Percentiles rank a stretch among this genome's conserved stretches.
Conservation (phyloP, 2,113 vertebrate species). For the Okapia johnstoni region DNA sequence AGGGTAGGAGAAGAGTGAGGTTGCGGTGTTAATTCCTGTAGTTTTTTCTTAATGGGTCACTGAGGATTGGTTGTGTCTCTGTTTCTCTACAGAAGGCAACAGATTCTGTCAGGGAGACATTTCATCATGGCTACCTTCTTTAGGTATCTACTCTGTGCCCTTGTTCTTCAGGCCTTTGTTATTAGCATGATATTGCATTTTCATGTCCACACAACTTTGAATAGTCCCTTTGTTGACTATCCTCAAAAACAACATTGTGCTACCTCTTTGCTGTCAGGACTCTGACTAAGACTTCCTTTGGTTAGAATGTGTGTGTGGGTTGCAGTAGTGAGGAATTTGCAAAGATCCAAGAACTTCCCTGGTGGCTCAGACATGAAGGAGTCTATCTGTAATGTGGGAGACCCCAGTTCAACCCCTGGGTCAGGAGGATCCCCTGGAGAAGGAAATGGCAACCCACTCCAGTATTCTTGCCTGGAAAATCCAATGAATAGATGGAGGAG, state of each 20-base stretch:
- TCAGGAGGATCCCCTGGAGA: not conserved
- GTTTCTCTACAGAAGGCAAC: not conserved
- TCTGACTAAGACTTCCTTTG: not conserved
- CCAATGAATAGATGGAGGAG: not conserved
- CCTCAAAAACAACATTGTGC: not conserved
- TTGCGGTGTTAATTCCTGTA: not conserved
- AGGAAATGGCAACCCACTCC: not conserved
- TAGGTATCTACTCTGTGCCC: not conserved
- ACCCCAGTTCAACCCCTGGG: accelerated
- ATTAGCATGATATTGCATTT: not conserved
- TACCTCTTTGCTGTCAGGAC: not conserved
- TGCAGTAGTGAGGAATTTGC: not conserved
- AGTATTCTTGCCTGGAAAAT: not conserved
- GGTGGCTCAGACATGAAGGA: not conserved
- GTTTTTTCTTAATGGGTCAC: not conserved
- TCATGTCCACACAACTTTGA: not conserved
- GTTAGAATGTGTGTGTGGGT: not conserved
- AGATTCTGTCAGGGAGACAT: not conserved
- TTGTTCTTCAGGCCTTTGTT: not conserved
- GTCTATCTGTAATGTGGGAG: not conserved
- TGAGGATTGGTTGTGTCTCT: not conserved
- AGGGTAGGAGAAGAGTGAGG: not conserved
- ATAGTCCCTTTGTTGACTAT: not conserved
- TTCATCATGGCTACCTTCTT: not conserved
- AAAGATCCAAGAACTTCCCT: not conserved